Percentiles rank a stretch among this genome's conserved stretches.
These are phyloP conservation scores for Taphrorychus bicolor DNA, from an alignment of 2,888 invertebrate species.

Conservation along the genomic window DNA sequence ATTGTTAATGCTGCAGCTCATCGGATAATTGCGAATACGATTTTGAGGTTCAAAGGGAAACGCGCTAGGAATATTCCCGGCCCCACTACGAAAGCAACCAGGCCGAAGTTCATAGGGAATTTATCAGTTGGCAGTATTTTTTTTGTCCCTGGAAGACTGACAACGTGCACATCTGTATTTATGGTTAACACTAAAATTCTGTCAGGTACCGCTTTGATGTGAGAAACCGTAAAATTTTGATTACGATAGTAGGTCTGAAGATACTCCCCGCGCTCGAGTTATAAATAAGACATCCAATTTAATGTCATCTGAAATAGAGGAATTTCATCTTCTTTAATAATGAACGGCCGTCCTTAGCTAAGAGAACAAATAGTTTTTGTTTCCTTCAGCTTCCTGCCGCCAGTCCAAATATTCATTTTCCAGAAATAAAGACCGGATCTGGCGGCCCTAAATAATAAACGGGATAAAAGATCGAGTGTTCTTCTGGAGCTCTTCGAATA, in stretches of 20 bases:
- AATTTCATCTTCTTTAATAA: slow-evolving; percentile 2
- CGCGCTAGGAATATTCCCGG: neutral
- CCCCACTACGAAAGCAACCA: neutral
- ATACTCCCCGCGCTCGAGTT: neutral
- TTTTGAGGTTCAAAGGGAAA: slow-evolving; percentile 6
- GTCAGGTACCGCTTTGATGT: too few relatives aligned
- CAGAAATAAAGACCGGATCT: neutral
- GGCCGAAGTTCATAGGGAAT: neutral
- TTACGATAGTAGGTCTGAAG: slow-evolving; percentile 7
- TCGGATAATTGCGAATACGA: slow-evolving; percentile 21
- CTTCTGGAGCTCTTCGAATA: neutral
- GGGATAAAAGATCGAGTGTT: neutral
- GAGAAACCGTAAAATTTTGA: neutral
- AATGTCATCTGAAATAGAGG: slow-evolving; percentile 5
- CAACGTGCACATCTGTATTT: neutral
- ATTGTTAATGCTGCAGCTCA: slow-evolving; percentile 15
- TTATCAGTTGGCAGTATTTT: neutral
- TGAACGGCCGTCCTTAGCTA: neutral
- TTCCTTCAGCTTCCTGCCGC: neutral
- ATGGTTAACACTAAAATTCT: neutral
- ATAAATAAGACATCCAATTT: slow-evolving; percentile 6
- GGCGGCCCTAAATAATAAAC: neutral
- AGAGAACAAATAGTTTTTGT: slow-evolving; percentile 5
- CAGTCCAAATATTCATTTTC: slow-evolving; percentile 9
- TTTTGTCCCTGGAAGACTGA: neutral